Evolutionary conservation across 2,113 vertebrate genomes (phyloP), one percentile per base, ranked within the genome.

Genomic region (Tenrec ecaudatus): DNA sequence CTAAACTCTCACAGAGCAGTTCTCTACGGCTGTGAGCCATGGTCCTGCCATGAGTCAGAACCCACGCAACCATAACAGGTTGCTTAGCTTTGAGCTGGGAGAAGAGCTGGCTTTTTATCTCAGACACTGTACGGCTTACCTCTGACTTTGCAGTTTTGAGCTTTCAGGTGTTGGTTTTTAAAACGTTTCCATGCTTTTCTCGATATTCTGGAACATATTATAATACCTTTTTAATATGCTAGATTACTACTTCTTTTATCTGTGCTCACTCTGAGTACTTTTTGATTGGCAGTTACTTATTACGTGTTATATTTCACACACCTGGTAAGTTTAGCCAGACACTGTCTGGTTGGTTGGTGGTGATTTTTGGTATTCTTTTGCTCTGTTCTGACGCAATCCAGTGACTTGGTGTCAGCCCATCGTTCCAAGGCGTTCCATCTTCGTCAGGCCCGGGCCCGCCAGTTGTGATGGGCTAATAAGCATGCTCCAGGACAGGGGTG

Each of bases 301-400:
- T 90, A 69, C 31, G 25, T 11, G 33, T 82, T 27, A 15, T 86
- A 58, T 78, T 92, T 92, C 47, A 71, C 20, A 81, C 83, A 20
- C 76, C 66, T 89, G 36, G 14, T 53, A 77, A 88, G 43, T 83
- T 89, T 64, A 87, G 36, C 43, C 69, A 88, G 53, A 81, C 80
- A 62, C 82, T 88, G 31, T 64, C 58, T 77, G 22, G 22, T 73
- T 83, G 31, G 68, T 69, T 77, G 36, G 14, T 66, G 12, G 14
- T 75, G 29, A 5, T 80, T 93, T 91, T 27, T 62, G 33, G 82
- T 82, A 36, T 89, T 38, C 43, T 92, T 53, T 33, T 86, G 4
- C 8, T 23, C 40, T 87, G 25, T 2, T 82, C 40, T 40, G 40
- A 85, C 88, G 23, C 38, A 71, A 1, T 81, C 84, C 86, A 31